Evolutionary conservation across 2,797 vertebrate species (phyloP), one percentile per base, ranked within the genome.

Genomic region (Denticeps clupeoides): DNA sequence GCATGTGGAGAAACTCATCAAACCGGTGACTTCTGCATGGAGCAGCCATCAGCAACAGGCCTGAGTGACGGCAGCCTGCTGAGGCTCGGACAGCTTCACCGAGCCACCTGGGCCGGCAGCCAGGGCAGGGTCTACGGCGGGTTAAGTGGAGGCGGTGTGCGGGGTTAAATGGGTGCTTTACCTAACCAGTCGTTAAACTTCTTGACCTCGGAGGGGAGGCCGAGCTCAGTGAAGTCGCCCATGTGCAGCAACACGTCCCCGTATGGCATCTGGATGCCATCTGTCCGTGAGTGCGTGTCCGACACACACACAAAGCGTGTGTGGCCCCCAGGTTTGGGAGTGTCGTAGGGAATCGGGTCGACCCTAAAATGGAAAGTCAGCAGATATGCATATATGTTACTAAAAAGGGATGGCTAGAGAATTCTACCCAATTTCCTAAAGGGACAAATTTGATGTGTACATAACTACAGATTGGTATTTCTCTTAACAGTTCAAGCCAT

Each of bases 171-270:
- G 7, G 4, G 19, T n/a, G 81, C 78, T 83, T 89, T 85, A 90
- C 88, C 88, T 87, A 90, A 86, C 88, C 88, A 90, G 82, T 90
- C 87, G 84, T 90, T 90, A 83, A 90, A 90, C 84, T 90, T 90
- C 84, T 88, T 89, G 74, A 90, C 87, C 84, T 90, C 88, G 41
- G 87, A 88, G 69, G 88, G 88, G 74, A 90, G 84, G 64, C 88
- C 88, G 72, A 90, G 86, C 58, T 90, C 87, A 54, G 88, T 88
- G 77, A 90, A 90, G 79, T 90, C 88, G 57, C 88, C 88, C 38
- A 84, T 89, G 83, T 90, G 88, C 58, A 90, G 86, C 59, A 90
- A 82, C 73, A 90, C 87, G 73, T 90, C 88, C 60, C 88, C 88
- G 59, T 89, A 88, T 60, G 88, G 88, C 88, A 90, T 90, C 87